These are phyloP conservation scores for Melolontha melolontha DNA, from an alignment of 2,888 invertebrate genomes.

Conservation along the genomic window DNA sequence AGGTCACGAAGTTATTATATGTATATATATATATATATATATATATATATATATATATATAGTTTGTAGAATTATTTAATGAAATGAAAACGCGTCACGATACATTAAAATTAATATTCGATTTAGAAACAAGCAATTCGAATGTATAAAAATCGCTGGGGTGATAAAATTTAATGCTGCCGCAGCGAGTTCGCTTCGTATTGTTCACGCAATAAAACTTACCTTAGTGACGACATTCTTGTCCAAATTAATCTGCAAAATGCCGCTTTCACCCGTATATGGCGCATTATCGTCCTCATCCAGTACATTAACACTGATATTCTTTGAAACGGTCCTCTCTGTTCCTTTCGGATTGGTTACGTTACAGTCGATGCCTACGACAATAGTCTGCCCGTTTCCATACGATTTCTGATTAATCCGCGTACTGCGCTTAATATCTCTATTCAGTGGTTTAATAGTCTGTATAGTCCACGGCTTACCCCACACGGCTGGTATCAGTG, in stretches of 20 bases:
- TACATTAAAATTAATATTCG: background rate
- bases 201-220: constrained; percentile 42
- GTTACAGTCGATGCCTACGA: constrained; percentile 64
- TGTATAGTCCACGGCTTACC: constrained; percentile 58
- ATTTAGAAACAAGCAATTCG: background rate
- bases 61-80: too few species aligned
- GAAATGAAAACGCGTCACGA: too few species aligned
- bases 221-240: constrained; percentile 57
- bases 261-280: constrained; percentile 58
- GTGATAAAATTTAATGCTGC: constrained; percentile 17
- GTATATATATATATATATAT: too few species aligned
- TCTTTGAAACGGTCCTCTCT: constrained; percentile 58
- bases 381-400: constrained; percentile 59
- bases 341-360: constrained; percentile 62
- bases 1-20: too few species aligned
- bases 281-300: constrained; percentile 68
- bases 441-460: constrained; percentile 58
- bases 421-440: constrained; percentile 48
- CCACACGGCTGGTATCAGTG: constrained; percentile 51
- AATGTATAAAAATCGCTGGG: background rate
- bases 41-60: too few species aligned
- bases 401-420: constrained; percentile 57
- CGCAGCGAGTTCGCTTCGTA: background rate
- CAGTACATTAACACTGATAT: constrained; percentile 66
- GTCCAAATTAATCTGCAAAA: constrained; percentile 58